Evolutionary conservation across 2,888 invertebrate species (phyloP).

Genomic region (Dromius quadrimaculatus): DNA sequence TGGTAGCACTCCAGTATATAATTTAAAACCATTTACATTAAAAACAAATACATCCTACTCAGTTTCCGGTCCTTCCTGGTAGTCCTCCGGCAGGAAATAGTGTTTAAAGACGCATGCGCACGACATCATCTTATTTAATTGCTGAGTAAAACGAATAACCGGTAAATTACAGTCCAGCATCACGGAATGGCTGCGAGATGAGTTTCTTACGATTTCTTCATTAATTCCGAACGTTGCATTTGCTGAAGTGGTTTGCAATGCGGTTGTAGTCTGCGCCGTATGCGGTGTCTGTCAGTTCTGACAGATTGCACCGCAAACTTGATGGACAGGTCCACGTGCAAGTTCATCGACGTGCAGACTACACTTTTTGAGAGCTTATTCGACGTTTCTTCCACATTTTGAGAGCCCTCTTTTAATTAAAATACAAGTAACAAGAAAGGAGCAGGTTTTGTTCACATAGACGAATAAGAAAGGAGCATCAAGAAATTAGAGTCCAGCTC

Average conservation of each 20-base stretch:
- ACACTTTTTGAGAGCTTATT: no score
- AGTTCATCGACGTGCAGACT: slow-evolving; percentile 15
- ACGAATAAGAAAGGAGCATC: no score
- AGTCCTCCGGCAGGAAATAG: not conserved
- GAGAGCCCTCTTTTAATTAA: no score
- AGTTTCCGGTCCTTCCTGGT: no score
- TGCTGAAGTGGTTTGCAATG: slow-evolving; percentile 6
- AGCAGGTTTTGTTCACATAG: no score
- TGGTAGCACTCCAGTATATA: no score
- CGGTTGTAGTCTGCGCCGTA: not conserved
- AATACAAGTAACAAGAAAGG: no score
- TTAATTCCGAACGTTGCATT: slow-evolving; percentile 9
- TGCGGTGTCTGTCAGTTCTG: slow-evolving; percentile 2
- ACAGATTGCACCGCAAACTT: slow-evolving; percentile 12
- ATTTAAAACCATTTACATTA: no score
- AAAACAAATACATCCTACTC: no score
- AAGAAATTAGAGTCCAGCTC: no score
- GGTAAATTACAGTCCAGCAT: slow-evolving; percentile 23
- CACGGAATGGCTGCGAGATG: slow-evolving; percentile 3
- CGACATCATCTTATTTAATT: slow-evolving; percentile 30
- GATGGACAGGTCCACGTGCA: slow-evolving; percentile 27
- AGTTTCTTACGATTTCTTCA: slow-evolving; percentile 25
- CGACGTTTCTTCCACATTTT: no score
- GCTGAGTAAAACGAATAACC: slow-evolving; percentile 35
- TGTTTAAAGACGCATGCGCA: not conserved